phyloP scores from a whole-genome alignment of 2,113 vertebrate genomes.

The Thunnus thynnus region DNA sequence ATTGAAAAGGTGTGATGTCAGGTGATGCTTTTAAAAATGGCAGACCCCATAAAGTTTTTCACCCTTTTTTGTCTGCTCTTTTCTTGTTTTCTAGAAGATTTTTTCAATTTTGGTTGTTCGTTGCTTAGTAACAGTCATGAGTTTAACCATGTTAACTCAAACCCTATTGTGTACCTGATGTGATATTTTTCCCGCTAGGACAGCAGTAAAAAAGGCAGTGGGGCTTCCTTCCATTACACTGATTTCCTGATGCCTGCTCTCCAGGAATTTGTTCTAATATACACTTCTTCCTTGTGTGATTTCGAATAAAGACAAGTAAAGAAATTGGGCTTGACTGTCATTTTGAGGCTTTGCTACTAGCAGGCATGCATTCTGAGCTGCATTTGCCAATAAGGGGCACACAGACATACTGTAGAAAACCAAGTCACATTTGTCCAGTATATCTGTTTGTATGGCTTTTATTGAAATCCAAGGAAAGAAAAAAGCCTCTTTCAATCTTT shows the following conservation, averaged over 20 bases:
- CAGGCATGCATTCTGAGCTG: not conserved
- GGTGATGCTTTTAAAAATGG: too few relatives aligned
- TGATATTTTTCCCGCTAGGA: too few relatives aligned
- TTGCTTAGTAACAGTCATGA: too few relatives aligned
- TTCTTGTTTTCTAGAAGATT: not conserved
- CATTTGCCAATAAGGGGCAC: not conserved
- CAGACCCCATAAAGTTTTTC: too few relatives aligned
- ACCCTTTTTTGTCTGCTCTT: not conserved
- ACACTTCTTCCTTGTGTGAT: not conserved
- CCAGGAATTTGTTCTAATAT: not conserved
- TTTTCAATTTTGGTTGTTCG: too few relatives aligned
- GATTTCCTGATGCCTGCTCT: not conserved
- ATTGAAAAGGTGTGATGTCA: too few relatives aligned
- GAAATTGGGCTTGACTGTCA: not conserved
- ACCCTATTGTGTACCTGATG: too few relatives aligned
- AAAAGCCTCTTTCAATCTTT: too few relatives aligned
- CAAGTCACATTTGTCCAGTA: not conserved
- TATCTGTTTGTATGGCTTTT: not conserved
- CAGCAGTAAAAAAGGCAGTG: too few relatives aligned
- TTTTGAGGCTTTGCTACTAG: not conserved
- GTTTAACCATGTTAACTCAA: too few relatives aligned
- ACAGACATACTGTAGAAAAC: too few relatives aligned
- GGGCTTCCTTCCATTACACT: not conserved
- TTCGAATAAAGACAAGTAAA: not conserved
- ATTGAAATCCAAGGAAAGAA: constrained; percentile 8